Evolutionary conservation across 2,888 invertebrate genomes (phyloP), one percentile per base, ranked within the genome.

Genomic region (Pimpla rufipes): DNA sequence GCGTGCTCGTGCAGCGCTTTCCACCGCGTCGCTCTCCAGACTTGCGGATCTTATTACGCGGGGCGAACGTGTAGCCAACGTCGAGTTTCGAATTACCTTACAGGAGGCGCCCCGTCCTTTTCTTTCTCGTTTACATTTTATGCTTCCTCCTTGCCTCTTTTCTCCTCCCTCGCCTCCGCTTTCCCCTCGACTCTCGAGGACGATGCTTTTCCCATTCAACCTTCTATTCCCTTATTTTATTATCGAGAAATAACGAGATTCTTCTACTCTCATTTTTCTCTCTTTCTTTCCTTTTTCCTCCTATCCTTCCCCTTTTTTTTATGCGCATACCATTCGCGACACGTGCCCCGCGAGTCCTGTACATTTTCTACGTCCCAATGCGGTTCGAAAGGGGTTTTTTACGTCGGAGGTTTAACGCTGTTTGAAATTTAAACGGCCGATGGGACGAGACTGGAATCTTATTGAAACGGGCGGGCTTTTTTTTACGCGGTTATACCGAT

Each of bases 11-110:
- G 70, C 64, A 57, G 50, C 67, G 74, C 62, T 82, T 83, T 80
- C 77, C 83, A 71, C 80, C 73, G 74, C 67, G 81, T 79, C 81
- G 81, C 73, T 66, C 70, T 84, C 85, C 73, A 78, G 87, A 85
- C 81, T 80, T 81, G 84, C 80, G 85, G 87, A 87, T 87, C 88
- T 88, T 88, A 89, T 89, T 89, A 89, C 87, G 86, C 75, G 71
- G 81, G 87, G 87, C 86, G 87, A 87, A 83, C 83, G 86, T 85
- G 86, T 66, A 82, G 59, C 79, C 78, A 87, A 87, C 87, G 85
- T 88, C 86, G 86, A 87, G 88, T 85, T 86, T 88, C 85, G 85
- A 88, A 88, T 88, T 88, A 88, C 79, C 80, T 70, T 42, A 50
- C 47, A 64, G 73, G 70, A 62, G 62, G 71, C 80, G 62, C 62